Evolutionary conservation across 2,797 vertebrate species (phyloP), one percentile per base, ranked within the genome.

Genomic region (Triplophysa yarkandensis): DNA sequence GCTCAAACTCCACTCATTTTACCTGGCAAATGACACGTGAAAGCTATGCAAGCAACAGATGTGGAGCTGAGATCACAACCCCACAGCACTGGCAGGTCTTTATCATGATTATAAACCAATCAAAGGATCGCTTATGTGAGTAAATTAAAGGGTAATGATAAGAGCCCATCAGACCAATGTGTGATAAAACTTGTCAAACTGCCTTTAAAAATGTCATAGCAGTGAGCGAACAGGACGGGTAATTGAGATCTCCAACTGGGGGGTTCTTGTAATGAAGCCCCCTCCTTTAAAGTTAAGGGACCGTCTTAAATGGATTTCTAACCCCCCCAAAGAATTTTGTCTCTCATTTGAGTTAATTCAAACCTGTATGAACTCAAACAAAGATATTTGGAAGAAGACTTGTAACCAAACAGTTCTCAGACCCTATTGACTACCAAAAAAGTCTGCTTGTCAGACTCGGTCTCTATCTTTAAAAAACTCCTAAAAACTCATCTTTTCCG

Each of bases 81-180:
- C 34, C 68, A 41, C 63, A 16, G 1, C 72, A 55, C 60, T 70
- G 64, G 52, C 81, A 82, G 60, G 62, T 80, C 81, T 63, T 60
- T 82, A 79, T 83, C 83, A 85, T 87, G 81, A 85, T 54, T 58
- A 63, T 83, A 71, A 58, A 85, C 83, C 85, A 89, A 85, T 81
- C 16, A 25, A 52, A 25, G 48, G 83, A 84, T 84, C 85, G 77
- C 65, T 86, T 84, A 88, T 84, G 80, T 79, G 80, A 77, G 82
- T 82, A 83, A 87, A 89, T 88, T 87, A 88, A 86, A 87, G 81
- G 83, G 85, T 89, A 86, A 88, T 89, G 82, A 82, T 83, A 23
- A 76, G 80, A 87, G 85, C 80, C 36, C 11, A 39, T 80, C 81
- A 84, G 84, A 77, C 81, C 75, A 65, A 79, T 81, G 77, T 80